Evolutionary conservation across 1,140 invertebrate species (phyloP).

Genomic region (Euwallacea similis): DNA sequence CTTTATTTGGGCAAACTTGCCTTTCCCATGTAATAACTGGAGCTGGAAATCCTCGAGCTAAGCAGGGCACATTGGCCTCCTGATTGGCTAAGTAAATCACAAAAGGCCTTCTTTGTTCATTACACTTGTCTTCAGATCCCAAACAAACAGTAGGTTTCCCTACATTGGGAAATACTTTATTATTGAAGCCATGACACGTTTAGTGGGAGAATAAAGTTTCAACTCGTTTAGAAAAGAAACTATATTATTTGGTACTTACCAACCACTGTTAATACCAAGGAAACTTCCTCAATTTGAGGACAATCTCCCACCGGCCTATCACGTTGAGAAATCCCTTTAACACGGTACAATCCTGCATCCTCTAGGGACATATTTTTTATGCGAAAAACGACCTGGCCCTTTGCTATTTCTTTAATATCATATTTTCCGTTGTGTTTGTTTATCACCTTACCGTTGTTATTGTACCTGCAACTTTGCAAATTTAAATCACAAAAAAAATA

Average conservation of each 20-base stretch:
- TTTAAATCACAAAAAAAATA: not conserved
- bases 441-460: not conserved
- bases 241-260: constrained; percentile 27
- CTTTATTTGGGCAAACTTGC: not conserved
- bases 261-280: constrained; percentile 51
- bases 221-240: not conserved
- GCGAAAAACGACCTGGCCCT: not conserved
- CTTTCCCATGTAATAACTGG: constrained; percentile 30
- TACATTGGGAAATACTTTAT: constrained; percentile 7
- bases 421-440: constrained; percentile 2
- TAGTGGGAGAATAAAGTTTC: not conserved
- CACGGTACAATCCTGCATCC: constrained; percentile 6
- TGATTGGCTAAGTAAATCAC: constrained; percentile 19
- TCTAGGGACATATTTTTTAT: constrained; percentile 10
- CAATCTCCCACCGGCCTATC: constrained; percentile 33
- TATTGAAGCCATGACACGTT: not conserved
- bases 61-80: constrained; percentile 29
- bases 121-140: not conserved
- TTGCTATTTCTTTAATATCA: not conserved
- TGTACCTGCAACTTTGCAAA: no score
- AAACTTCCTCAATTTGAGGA: constrained; percentile 35
- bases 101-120: not conserved
- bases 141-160: constrained; percentile 13
- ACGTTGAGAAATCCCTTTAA: constrained; percentile 4
- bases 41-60: constrained; percentile 21